Conservation (phyloP, 2,888 invertebrate genomes). For the Nephrocerus scutellatus region DNA sequence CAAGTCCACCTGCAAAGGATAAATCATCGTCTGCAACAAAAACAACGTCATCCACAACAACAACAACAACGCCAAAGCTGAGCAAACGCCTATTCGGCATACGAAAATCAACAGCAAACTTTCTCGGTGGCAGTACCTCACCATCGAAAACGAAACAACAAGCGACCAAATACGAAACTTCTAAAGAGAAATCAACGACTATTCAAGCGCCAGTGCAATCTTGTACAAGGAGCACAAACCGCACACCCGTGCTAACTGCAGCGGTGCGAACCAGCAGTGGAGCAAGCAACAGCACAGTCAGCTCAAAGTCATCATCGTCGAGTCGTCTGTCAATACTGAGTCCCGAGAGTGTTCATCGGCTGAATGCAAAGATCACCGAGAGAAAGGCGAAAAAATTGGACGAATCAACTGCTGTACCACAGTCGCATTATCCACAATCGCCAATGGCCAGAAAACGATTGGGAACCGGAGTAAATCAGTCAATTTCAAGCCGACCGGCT, state of each 20-base stretch:
- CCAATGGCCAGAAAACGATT: no score
- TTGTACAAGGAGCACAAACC: conserved; percentile 17
- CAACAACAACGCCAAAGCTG: conserved; percentile 4
- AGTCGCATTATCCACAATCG: conserved; percentile 20
- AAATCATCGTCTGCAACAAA: conserved; percentile 7
- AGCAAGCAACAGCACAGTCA: conserved; percentile 16
- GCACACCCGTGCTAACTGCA: conserved; percentile 5
- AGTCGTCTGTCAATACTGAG: conserved; percentile 41
- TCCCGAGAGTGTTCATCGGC: conserved; percentile 43
- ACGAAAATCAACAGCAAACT: not conserved
- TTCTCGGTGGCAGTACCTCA: conserved; percentile 1
- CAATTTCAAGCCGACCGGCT: no score
- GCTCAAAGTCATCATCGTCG: conserved; percentile 23
- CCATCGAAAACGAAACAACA: conserved; percentile 13
- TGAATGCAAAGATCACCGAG: conserved; percentile 39
- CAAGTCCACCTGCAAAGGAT: conserved; percentile 2
- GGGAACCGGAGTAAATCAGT: no score
- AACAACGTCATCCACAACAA: not conserved
- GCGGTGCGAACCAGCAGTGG: conserved; percentile 15
- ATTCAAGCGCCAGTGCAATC: not conserved
- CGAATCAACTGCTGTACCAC: no score
- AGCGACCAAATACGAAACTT: conserved; percentile 17
- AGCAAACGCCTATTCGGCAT: not conserved
- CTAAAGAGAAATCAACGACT: conserved; percentile 12
- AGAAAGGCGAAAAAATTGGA: conserved; percentile 36